Percentiles rank a stretch among this genome's conserved stretches.
Conservation (phyloP, 2,888 invertebrate species). For the Calameuta pallipes region DNA sequence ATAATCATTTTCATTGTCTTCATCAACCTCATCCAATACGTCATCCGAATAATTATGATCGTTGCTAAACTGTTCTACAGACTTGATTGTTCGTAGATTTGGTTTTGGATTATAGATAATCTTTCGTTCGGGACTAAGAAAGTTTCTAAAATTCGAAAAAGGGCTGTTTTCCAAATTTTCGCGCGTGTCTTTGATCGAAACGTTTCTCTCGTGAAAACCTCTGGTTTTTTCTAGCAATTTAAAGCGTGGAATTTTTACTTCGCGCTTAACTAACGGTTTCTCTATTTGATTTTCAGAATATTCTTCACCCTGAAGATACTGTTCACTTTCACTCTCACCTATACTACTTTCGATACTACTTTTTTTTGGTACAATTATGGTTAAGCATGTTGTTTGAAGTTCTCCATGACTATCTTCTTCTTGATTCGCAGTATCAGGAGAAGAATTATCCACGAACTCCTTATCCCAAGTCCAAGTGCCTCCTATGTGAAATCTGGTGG, state of each 20-base stretch:
- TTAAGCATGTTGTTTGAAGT: constrained; percentile 28
- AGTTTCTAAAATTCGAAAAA: not conserved
- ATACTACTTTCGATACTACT: constrained; percentile 5
- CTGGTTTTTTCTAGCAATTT: constrained; percentile 7
- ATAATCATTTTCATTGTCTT: not conserved
- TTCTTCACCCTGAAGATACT: not conserved
- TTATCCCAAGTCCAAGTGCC: constrained; percentile 44
- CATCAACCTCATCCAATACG: not conserved
- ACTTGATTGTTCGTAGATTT: constrained; percentile 25
- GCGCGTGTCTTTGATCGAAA: not conserved
- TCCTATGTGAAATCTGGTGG: constrained; percentile 40
- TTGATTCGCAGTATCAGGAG: constrained; percentile 14
- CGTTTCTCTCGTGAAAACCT: not conserved
- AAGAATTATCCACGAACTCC: constrained; percentile 25
- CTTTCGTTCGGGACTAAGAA: not conserved
- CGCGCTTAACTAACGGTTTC: constrained; percentile 10
- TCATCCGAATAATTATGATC: not conserved
- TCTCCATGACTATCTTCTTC: constrained; percentile 5
- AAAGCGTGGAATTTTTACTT: not conserved
- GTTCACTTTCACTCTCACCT: not conserved
- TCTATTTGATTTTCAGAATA: constrained; percentile 19
- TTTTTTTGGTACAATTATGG: constrained; percentile 24
- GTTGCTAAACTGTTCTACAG: constrained; percentile 11
- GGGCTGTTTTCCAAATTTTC: not conserved
- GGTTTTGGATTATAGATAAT: constrained; percentile 15